Base-by-base conservation (phyloP, 2,888 invertebrate species). In the Amphiduros pacificus region DNA sequence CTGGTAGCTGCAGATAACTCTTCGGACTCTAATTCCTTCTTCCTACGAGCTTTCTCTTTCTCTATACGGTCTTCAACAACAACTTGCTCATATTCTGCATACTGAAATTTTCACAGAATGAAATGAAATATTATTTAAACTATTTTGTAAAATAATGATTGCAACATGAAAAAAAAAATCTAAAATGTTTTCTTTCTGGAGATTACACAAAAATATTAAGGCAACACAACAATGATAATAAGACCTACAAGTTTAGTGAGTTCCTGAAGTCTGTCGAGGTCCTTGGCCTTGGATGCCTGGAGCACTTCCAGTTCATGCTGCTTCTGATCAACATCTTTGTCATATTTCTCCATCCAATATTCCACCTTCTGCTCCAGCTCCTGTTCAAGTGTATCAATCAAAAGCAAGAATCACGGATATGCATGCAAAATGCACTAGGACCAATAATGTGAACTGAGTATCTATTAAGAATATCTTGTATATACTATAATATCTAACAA, bases 31-130 rank as follows among this genome's bases (percentile, higher is more conserved):
- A 77, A 77, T 61, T 82, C 80, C 22, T 71, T 72, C 62, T 81
- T 79, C 31, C 82, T 71, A 52, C 81, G 69, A 5, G 73, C 72
- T 63, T 79, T 80, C 68, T 83, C 82, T 59, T 82, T 83, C 66
- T 82, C 82, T 17, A 81, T 79, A 60, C 82, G 70, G 65, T 83
- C 82, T 60, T 82, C 82, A 0, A 82, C 78, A 22, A 82, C 83
- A 4, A 83, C 80, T 68, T 81, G 78, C 62, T 82, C 82, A 69
- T 81, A 83, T 59, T 82, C 82, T 57, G 76, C 75, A 68, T 81
- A 83, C 82, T 82, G 71, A 6, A 53, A 58, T 2, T 31, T 17
- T 20, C 17, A 55, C 20, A 55, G n/a, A 36, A 14, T 36, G 14
- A 36, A 36, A 36, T 11, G n/a, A 17, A 48, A 48, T 48, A 14